Conservation (phyloP, 2,113 vertebrate species). For the Galeopterus variegatus region DNA sequence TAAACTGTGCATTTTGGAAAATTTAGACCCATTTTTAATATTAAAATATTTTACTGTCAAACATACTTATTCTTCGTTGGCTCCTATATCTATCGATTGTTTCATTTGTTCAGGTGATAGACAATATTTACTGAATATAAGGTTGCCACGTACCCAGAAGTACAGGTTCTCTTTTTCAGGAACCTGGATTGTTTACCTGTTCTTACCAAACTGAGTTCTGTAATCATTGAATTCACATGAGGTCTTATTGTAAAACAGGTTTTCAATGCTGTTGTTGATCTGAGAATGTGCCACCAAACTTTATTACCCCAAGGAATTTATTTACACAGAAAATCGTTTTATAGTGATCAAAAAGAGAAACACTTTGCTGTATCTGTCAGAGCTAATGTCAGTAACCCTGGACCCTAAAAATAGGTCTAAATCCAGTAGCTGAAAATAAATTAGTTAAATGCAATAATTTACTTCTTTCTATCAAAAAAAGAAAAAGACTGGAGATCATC, state of each 20-base stretch:
- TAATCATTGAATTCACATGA: background rate
- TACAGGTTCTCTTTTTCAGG: background rate
- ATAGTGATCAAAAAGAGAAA: constrained; percentile 31
- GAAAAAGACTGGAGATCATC: background rate
- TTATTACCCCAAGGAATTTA: background rate
- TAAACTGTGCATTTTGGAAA: background rate
- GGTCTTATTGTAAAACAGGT: background rate
- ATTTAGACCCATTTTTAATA: background rate
- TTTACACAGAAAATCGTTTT: background rate
- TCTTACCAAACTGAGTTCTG: background rate
- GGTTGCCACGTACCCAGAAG: background rate
- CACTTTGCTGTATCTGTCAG: background rate
- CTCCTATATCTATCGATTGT: background rate
- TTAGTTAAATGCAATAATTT: background rate
- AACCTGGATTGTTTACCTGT: background rate
- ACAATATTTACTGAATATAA: background rate
- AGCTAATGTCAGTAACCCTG: background rate
- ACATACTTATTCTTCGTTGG: background rate
- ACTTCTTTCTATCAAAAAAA: background rate
- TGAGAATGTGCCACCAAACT: background rate
- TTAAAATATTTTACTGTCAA: background rate
- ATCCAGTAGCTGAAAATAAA: background rate
- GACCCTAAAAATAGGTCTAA: background rate
- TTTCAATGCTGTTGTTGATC: background rate
- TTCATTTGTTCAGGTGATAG: background rate